Conservation (phyloP, 2,113 vertebrate species). For the Ochotona curzoniae region DNA sequence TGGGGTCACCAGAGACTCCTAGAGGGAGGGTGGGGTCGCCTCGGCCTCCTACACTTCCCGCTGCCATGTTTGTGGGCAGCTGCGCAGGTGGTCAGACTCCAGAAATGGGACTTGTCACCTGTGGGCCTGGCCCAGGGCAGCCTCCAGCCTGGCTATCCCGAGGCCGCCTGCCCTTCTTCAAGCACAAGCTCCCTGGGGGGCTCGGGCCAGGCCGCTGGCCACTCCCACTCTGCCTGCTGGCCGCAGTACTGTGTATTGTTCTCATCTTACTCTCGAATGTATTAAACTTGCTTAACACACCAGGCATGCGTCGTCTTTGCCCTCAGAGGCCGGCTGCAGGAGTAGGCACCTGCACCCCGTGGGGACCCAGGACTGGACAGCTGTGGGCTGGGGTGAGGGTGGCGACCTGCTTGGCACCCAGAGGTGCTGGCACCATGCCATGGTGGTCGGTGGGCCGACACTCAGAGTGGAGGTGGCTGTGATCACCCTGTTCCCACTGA, state of each 20-base stretch:
- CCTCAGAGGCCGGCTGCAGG: not conserved
- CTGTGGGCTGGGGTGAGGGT: too few species aligned
- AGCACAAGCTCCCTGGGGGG: conserved; percentile 62
- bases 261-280: conserved; percentile 81
- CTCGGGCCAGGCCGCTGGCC: conserved; percentile 31
- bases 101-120: not conserved
- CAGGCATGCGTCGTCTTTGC: conserved; percentile 11
- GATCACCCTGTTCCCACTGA: not conserved
- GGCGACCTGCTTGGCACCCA: not conserved
- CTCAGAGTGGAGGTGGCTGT: too few species aligned
- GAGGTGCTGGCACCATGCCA: too few species aligned
- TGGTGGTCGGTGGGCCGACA: too few species aligned
- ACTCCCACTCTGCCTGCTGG: conserved; percentile 56
- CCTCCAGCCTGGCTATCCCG: not conserved
- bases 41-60: too few species aligned
- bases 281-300: conserved; percentile 67
- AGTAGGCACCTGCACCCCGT: too few species aligned
- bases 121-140: not conserved
- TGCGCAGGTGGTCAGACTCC: not conserved
- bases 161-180: not conserved
- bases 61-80: not conserved
- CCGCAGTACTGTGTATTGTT: conserved; percentile 56
- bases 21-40: not conserved
- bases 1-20: not conserved
- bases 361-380: too few species aligned